Evolutionary conservation across 92 coral and sea anemone species (phyloP).

Genomic region (Zoanthus sansibaricus): DNA sequence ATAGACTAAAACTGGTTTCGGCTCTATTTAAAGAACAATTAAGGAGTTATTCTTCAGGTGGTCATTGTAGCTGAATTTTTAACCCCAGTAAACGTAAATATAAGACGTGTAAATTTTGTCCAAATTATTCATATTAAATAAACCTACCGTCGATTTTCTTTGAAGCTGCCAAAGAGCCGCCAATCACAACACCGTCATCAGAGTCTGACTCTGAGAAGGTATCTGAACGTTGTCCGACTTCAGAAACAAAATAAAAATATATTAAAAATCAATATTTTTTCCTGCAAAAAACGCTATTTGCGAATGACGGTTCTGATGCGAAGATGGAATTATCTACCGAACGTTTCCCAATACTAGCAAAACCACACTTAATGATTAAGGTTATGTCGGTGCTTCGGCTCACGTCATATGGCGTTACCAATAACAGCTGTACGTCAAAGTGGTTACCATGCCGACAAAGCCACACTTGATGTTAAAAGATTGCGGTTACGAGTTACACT

Average conservation of each 20-base stretch:
- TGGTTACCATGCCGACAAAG: background rate
- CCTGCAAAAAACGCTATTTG: background rate
- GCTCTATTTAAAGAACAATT: no score
- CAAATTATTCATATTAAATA: background rate
- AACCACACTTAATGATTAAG: background rate
- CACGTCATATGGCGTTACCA: background rate
- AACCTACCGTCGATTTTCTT: constrained; percentile 32
- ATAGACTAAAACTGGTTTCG: no score
- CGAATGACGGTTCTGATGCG: background rate
- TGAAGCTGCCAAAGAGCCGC: constrained; percentile 52
- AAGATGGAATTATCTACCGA: background rate
- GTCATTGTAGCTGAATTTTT: no score
- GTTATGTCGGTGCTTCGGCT: background rate
- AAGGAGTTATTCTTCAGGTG: no score
- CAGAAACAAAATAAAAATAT: background rate
- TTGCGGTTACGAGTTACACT: background rate
- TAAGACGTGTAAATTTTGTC: background rate
- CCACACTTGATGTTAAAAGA: background rate
- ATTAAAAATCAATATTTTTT: background rate
- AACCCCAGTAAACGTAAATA: no score
- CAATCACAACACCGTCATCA: constrained; percentile 82
- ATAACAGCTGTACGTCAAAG: background rate
- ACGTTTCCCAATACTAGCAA: background rate
- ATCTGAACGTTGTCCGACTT: constrained; percentile 4
- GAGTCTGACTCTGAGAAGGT: constrained; percentile 74